These are phyloP conservation scores for Patagioenas fasciata DNA, from an alignment of 2,113 vertebrate genomes.

Conservation along the genomic window DNA sequence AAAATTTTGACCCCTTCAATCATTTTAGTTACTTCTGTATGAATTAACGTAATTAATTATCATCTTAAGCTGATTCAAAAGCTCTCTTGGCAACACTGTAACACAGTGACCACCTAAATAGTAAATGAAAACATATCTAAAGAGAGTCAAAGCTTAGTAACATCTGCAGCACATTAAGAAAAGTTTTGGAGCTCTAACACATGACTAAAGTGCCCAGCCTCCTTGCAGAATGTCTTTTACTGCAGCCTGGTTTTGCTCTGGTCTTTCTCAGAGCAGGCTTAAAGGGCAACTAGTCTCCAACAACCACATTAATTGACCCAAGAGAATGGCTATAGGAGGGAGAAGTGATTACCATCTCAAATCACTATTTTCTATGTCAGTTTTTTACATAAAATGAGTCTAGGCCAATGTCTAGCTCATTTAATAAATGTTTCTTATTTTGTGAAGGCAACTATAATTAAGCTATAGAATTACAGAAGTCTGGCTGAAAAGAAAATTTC, in stretches of 20 bases:
- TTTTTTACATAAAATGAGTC: background rate
- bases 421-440: background rate
- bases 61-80: background rate
- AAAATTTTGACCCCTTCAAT: background rate
- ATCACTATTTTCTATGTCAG: background rate
- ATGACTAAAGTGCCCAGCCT: background rate
- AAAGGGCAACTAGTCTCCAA: slow-evolving; percentile 5
- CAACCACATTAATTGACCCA: background rate
- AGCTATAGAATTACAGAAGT: background rate
- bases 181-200: slow-evolving; percentile 17
- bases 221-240: slow-evolving; percentile 25
- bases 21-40: background rate
- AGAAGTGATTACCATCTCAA: background rate
- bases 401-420: background rate
- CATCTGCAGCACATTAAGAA: slow-evolving; percentile 60
- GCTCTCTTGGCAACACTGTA: background rate
- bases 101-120: slow-evolving; percentile 1
- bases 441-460: background rate
- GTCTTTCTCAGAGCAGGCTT: slow-evolving; percentile 43
- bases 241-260: slow-evolving; percentile 33
- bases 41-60: background rate
- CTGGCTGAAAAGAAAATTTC: background rate
- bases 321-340: background rate
- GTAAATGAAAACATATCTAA: slow-evolving; percentile 27
- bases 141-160: slow-evolving; percentile 22